Evolutionary conservation across 53 echinoderm and acorn worm species (phyloP).

Genomic region (Crossaster papposus): DNA sequence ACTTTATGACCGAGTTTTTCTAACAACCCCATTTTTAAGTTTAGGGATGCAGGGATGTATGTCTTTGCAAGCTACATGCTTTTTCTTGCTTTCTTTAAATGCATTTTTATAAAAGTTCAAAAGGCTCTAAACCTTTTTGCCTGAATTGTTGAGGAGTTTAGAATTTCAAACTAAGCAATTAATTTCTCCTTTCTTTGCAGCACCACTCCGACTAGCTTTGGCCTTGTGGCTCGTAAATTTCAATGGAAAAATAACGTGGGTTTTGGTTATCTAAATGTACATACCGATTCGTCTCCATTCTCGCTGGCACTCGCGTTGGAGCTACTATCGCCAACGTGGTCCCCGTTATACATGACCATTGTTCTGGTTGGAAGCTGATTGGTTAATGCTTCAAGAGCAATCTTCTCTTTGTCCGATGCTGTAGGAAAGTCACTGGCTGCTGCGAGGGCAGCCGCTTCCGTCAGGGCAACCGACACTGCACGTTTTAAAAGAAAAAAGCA

Average conservation of each 20-base stretch:
- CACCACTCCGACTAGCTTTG: no score
- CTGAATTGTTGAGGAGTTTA: no score
- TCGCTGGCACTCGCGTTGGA: constrained; percentile 79
- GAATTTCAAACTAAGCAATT: neutral
- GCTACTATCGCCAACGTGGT: constrained; percentile 66
- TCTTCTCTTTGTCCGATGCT: constrained; percentile 87
- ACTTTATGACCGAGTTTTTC: neutral
- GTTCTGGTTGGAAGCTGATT: constrained; percentile 76
- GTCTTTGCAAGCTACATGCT: no score
- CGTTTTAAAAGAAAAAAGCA: neutral
- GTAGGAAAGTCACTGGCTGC: constrained; percentile 49
- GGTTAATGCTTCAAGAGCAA: constrained; percentile 92
- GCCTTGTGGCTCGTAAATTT: no score
- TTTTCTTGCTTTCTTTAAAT: no score
- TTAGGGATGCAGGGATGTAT: no score
- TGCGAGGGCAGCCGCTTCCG: constrained; percentile 42
- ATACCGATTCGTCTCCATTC: constrained; percentile 75
- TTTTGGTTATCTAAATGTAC: constrained; percentile 2
- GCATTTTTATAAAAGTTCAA: neutral
- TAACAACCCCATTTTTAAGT: neutral
- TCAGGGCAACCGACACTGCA: constrained; percentile 31
- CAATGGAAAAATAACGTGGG: neutral
- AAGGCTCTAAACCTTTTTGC: no score
- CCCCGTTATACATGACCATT: constrained; percentile 61
- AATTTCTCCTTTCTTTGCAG: neutral